Conservation (phyloP, 2,113 vertebrate species). For the Agelaius tricolor region DNA sequence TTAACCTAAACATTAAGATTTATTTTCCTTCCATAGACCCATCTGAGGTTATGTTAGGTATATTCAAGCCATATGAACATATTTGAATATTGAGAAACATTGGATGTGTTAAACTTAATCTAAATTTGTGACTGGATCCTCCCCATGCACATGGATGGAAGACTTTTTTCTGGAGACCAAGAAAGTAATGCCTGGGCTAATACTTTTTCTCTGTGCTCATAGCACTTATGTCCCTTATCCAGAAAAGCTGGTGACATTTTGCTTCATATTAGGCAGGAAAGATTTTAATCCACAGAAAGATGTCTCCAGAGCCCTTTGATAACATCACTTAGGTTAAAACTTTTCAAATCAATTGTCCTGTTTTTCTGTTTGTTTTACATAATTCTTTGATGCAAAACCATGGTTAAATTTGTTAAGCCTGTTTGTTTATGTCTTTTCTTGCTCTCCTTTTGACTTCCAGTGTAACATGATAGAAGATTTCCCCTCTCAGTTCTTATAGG, state of each 20-base stretch:
- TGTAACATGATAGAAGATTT: background rate
- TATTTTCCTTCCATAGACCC: background rate
- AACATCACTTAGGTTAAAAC: background rate
- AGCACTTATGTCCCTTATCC: background rate
- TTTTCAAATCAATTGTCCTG: background rate
- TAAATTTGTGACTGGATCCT: background rate
- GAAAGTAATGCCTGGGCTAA: background rate
- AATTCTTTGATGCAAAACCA: background rate
- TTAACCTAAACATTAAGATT: background rate
- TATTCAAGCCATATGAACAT: background rate
- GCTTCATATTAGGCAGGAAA: background rate
- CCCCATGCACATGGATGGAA: background rate
- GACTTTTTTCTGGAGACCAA: background rate
- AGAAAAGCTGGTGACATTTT: background rate
- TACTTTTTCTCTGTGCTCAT: background rate
- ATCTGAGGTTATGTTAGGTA: background rate
- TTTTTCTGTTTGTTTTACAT: background rate
- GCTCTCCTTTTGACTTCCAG: background rate
- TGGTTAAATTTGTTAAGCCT: background rate
- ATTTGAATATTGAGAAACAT: background rate
- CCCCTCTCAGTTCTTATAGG: background rate
- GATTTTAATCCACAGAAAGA: background rate
- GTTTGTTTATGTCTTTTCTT: background rate
- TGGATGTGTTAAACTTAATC: background rate
- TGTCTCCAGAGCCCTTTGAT: background rate